These are phyloP conservation scores for Sebastolobus alascanus DNA, from an alignment of 2,797 vertebrate genomes.

Conservation along the genomic window DNA sequence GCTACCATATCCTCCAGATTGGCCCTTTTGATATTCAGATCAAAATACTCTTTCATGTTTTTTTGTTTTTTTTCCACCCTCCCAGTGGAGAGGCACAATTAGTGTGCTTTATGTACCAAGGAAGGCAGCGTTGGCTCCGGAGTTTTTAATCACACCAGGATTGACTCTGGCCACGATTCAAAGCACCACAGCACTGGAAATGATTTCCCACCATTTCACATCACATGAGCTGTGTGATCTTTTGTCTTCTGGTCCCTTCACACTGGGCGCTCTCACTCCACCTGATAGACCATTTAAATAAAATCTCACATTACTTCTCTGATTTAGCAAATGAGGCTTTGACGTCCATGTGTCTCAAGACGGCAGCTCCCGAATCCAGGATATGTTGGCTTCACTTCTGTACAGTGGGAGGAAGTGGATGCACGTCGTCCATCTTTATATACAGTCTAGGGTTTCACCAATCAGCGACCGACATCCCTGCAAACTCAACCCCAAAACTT, in stretches of 20 bases:
- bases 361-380: no score
- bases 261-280: not conserved
- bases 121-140: conserved; percentile 53
- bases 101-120: conserved; percentile 59
- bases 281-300: conserved; percentile 31
- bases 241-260: conserved; percentile 40
- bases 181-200: conserved; percentile 63
- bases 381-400: no score
- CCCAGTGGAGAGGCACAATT: conserved; percentile 58
- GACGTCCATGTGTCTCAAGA: conserved; percentile 7
- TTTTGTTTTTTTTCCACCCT: not conserved
- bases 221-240: conserved; percentile 61
- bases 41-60: conserved; percentile 62
- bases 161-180: conserved; percentile 78
- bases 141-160: conserved; percentile 72
- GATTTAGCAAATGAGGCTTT: conserved; percentile 34
- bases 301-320: conserved; percentile 30
- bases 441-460: not conserved
- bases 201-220: conserved; percentile 61
- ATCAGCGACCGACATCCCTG: not conserved
- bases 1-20: conserved; percentile 44
- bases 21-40: conserved; percentile 75
- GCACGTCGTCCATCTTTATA: no score
- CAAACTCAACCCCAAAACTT: not conserved
- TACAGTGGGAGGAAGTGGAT: no score